A percentile compares a stretch with the other conserved stretches of the same genome.
These are phyloP conservation scores for Nephrotoma appendiculata DNA, from an alignment of 2,888 invertebrate species.

Conservation along the genomic window DNA sequence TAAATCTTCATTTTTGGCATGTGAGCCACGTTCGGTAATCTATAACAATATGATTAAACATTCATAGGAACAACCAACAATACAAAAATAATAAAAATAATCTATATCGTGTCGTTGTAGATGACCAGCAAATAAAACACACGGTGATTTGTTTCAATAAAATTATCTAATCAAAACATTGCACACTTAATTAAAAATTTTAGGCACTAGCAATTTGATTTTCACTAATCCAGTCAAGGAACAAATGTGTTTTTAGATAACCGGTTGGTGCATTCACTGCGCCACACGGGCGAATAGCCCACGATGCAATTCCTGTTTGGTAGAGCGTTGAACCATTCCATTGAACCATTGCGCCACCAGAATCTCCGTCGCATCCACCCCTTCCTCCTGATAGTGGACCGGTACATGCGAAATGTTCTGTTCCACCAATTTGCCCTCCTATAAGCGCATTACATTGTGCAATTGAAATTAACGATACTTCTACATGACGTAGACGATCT, in stretches of 20 bases:
- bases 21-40: no score
- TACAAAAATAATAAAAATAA: no score
- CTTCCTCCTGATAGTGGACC: neutral
- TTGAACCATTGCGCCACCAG: constrained; percentile 3
- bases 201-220: neutral
- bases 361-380: neutral
- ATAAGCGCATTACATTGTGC: neutral
- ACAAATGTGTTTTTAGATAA: neutral
- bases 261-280: neutral
- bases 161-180: no score
- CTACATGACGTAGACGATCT: neutral
- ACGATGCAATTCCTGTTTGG: neutral
- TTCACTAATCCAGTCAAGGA: neutral
- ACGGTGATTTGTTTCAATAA: no score
- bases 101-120: no score
- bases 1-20: no score
- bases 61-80: no score
- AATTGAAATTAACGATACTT: neutral
- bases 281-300: neutral
- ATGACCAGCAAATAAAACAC: no score
- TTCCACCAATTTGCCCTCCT: neutral
- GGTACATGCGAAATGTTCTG: neutral
- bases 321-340: neutral
- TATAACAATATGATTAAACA: no score
- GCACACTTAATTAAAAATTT: neutral